These are phyloP conservation scores for Chrysochloris asiatica DNA, from an alignment of 2,113 vertebrate species.

Conservation along the genomic window DNA sequence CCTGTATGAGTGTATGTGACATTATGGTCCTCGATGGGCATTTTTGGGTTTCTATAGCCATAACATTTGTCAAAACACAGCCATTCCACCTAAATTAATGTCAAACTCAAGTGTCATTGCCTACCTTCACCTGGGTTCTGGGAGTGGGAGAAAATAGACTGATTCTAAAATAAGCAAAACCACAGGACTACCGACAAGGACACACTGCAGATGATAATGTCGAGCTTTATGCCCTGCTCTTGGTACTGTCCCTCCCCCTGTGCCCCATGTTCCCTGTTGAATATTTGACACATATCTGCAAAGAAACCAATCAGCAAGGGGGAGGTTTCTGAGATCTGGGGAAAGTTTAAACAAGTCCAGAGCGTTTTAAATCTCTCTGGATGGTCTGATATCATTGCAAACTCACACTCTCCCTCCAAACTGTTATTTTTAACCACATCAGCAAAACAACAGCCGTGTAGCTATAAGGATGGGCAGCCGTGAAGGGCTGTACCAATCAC, in stretches of 20 bases:
- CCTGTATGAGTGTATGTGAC: neutral
- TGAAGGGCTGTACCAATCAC: neutral
- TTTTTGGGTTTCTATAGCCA: neutral
- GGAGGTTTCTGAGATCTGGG: neutral
- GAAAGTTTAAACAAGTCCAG: neutral
- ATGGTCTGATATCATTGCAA: neutral
- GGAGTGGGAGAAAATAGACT: neutral
- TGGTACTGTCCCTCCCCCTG: neutral
- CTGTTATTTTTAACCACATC: slow-evolving; percentile 60
- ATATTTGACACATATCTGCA: neutral
- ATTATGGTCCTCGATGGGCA: neutral
- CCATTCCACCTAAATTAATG: neutral
- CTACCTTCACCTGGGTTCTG: neutral
- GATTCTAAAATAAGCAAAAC: slow-evolving; percentile 7
- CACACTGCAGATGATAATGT: neutral
- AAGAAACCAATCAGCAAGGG: neutral
- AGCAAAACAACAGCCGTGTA: neutral
- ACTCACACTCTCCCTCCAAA: neutral
- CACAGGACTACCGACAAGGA: neutral
- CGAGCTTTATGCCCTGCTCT: neutral
- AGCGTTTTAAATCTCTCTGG: slow-evolving; percentile 2
- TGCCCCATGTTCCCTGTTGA: neutral
- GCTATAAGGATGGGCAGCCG: neutral
- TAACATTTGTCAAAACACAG: neutral
- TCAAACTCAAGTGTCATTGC: neutral